Conservation (phyloP, 2,797 vertebrate genomes). For the Bradypodion pumilum region DNA sequence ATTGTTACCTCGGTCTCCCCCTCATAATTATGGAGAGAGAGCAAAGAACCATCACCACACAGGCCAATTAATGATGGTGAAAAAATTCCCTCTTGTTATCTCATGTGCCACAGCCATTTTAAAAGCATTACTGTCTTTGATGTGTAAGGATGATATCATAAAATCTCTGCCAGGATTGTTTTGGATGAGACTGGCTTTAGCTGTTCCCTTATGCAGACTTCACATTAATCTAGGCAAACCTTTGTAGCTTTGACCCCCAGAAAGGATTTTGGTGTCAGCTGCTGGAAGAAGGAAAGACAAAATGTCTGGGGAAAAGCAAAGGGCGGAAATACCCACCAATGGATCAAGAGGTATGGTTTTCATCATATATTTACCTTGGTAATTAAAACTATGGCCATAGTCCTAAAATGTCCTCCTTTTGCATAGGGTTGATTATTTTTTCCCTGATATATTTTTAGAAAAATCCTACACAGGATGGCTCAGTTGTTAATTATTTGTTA, state of each 20-base stretch:
- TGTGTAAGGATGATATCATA: slow-evolving; percentile 29
- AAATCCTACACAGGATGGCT: too few relatives aligned
- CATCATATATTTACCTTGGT: background rate
- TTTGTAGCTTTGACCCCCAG: slow-evolving; percentile 91
- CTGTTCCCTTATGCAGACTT: background rate
- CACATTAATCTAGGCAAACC: slow-evolving; percentile 9
- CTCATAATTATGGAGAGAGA: too few relatives aligned
- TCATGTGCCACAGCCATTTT: too few relatives aligned
- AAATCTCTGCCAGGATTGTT: background rate
- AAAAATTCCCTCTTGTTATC: too few relatives aligned
- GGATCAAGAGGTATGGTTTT: slow-evolving; percentile 87
- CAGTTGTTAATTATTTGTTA: background rate
- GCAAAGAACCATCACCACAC: too few relatives aligned
- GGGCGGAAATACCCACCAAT: slow-evolving; percentile 93
- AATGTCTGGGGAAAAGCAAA: slow-evolving; percentile 97
- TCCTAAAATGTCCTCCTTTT: too few relatives aligned
- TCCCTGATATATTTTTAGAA: too few relatives aligned
- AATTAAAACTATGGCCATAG: background rate
- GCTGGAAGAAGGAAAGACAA: slow-evolving; percentile 92
- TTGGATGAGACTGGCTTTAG: slow-evolving; percentile 25
- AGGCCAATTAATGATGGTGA: too few relatives aligned
- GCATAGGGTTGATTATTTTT: too few relatives aligned
- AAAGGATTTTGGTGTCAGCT: slow-evolving; percentile 99
- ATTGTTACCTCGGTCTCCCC: too few relatives aligned
- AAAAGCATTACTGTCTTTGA: slow-evolving; percentile 18